Evolutionary conservation across 1,140 invertebrate genomes (phyloP).

Genomic region (Meloidogyne exigua): DNA sequence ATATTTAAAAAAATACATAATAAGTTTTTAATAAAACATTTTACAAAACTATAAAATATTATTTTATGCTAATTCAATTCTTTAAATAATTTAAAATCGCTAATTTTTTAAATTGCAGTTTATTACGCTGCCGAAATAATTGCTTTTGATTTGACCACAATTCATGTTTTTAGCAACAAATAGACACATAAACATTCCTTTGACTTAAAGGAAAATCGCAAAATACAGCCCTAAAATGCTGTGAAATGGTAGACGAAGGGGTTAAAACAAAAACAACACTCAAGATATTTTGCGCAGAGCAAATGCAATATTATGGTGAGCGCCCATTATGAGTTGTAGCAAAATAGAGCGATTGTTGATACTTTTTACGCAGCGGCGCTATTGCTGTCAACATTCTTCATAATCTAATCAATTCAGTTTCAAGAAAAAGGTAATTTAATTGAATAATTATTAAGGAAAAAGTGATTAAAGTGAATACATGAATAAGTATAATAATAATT

Average conservation of each 20-base stretch:
- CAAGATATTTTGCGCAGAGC: neutral
- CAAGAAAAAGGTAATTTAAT: neutral
- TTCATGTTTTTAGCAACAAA: neutral
- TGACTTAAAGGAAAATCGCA: neutral
- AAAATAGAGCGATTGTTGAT: neutral
- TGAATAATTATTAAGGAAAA: no score
- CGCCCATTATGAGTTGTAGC: neutral
- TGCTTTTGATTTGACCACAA: neutral
- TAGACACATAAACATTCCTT: neutral
- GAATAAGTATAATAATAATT: no score
- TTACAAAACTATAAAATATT: conserved; percentile 15
- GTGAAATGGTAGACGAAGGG: neutral
- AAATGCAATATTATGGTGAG: neutral
- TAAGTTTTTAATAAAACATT: neutral
- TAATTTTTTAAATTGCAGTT: no score
- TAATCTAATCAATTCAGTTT: neutral
- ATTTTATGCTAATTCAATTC: neutral
- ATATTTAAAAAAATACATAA: conserved; percentile 5
- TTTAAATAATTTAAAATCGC: neutral
- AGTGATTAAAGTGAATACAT: no score
- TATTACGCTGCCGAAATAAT: neutral
- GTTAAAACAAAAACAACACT: neutral
- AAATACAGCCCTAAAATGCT: neutral
- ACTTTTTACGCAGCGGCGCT: neutral
- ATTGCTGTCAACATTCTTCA: neutral